Conservation (phyloP, 2,888 invertebrate species). For the Dascillus cervinus region DNA sequence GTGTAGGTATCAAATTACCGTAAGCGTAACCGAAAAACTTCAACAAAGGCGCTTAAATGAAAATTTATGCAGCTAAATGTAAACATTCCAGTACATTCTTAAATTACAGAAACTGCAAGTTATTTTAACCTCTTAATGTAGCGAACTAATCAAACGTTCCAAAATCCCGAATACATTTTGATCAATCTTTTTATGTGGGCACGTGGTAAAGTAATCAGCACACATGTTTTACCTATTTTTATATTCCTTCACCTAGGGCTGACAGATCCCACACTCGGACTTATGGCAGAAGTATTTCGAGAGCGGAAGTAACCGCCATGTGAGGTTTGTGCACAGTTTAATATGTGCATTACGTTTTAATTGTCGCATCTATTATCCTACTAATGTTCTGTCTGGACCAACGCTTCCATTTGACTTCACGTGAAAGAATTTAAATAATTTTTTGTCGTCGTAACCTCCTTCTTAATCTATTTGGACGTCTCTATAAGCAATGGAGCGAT, state of each 20-base stretch:
- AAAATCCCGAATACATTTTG: too few relatives aligned
- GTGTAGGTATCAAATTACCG: conserved; percentile 25
- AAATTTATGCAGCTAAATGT: conserved; percentile 10
- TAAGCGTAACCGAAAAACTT: conserved; percentile 22
- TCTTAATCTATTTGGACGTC: too few relatives aligned
- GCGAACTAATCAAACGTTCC: neutral
- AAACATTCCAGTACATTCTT: conserved; percentile 6
- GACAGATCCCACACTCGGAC: conserved; percentile 19
- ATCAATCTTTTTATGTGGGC: neutral
- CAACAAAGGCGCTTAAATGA: conserved; percentile 10
- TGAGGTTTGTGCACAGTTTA: conserved; percentile 30
- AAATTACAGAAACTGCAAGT: neutral
- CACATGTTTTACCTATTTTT: conserved; percentile 27
- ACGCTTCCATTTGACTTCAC: too few relatives aligned
- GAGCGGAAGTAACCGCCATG: conserved; percentile 32
- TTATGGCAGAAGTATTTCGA: conserved; percentile 25
- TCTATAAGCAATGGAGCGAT: too few relatives aligned
- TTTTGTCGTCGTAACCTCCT: too few relatives aligned
- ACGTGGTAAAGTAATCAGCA: conserved; percentile 14
- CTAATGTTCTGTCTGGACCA: too few relatives aligned
- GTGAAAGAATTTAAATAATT: too few relatives aligned
- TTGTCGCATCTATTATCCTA: too few relatives aligned
- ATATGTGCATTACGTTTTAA: too few relatives aligned
- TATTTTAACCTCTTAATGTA: neutral
- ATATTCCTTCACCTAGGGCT: conserved; percentile 26